Base-by-base conservation (phyloP, 2,888 invertebrate species). In the Drosophila buzzatii region DNA sequence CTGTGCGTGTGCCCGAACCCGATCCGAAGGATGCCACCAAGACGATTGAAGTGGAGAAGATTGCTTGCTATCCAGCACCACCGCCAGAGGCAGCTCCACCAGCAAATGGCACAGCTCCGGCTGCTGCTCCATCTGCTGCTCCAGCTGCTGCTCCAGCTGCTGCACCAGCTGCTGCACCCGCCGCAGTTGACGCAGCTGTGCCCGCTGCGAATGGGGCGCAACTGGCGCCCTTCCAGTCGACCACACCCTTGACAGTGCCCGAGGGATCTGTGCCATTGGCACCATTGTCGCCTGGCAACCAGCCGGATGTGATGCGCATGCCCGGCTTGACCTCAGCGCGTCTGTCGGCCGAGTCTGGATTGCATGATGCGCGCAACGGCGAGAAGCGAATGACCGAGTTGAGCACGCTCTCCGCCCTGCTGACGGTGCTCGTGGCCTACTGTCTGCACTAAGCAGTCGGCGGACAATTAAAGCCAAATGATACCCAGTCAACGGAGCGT, bases 61-160 rank as follows among this genome's bases (percentile, higher is more conserved):
- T 92, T 44, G 92, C 90, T 20, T 92, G 92, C 76, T 92, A 92
- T 76, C 91, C 92, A 33, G 92, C 91, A 8, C 91, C 92, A 18
- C 88, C 91, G 3, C 78, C 90, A 65, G 90, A 91, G 52, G 27
- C 79, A 6, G 51, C 57, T 23, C 20, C 33, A 12, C 16, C 51
- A 18, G 55, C 55, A 23, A 80, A 69, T 44, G 79, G 53, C 33
- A 71, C 82, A 9, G 56, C 57, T 10, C 41, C 65, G 8, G 49
- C 18, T 33, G 31, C 1, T 3, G 27, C n/a, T 1, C 23, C 31
- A 2, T 10, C 18, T 3, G 18, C n/a, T 1, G 49, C 64, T 0
- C 20, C 44, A 23, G 49, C 18, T 33, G 31, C 6, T 3, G 27
- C n/a, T 0, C 16, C 31, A 2, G 31, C 18, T 23, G 45, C 27